Conservation (phyloP, 2,113 vertebrate species). For the Stigmatopora argus region DNA sequence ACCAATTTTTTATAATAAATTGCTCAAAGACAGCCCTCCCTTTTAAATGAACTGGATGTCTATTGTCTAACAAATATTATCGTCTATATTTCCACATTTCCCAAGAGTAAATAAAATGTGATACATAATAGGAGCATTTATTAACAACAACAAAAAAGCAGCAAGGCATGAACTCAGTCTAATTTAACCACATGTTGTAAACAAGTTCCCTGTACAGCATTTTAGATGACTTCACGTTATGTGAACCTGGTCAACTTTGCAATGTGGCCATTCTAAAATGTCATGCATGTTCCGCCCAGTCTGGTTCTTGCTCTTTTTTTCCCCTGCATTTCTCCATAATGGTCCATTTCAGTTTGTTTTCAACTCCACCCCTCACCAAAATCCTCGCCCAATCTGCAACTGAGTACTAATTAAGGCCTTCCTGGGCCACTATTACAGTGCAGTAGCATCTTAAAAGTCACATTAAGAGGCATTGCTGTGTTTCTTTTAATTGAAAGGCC, state of each 20-base stretch:
- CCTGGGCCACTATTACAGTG: neutral
- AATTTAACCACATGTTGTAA: neutral
- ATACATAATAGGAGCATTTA: neutral
- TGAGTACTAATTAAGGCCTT: neutral
- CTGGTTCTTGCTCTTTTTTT: neutral
- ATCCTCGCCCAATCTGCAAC: neutral
- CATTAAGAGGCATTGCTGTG: neutral
- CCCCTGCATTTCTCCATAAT: neutral
- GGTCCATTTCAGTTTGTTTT: neutral
- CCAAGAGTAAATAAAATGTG: neutral
- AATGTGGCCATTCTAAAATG: neutral
- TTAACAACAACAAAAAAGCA: neutral
- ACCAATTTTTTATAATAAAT: too few relatives aligned
- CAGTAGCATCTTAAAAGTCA: neutral
- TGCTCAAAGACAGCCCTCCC: too few relatives aligned
- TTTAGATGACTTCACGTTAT: neutral
- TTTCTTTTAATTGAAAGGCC: neutral
- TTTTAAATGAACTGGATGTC: too few relatives aligned
- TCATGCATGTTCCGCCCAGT: neutral
- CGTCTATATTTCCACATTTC: neutral
- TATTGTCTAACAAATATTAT: too few relatives aligned
- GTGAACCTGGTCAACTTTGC: neutral
- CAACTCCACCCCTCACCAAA: neutral
- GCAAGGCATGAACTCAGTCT: neutral
- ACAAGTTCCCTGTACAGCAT: neutral